These are phyloP conservation scores for Lagria hirta DNA, from an alignment of 2,888 invertebrate species.

Conservation along the genomic window DNA sequence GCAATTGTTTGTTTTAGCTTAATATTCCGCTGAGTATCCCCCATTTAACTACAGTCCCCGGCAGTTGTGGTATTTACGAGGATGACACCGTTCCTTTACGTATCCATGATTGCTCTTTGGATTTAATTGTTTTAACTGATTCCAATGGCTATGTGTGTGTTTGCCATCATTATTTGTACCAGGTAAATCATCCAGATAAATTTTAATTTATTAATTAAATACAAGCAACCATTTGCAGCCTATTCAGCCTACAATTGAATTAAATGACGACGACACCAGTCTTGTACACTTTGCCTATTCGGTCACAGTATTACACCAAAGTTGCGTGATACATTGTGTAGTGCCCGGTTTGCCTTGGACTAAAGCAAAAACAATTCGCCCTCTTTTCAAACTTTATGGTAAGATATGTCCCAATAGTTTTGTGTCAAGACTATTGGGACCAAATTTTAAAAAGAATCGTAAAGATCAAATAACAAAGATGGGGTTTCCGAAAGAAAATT, in stretches of 20 bases:
- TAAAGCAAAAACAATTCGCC: slow-evolving; percentile 72
- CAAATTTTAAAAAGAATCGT: too few species aligned
- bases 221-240: slow-evolving; percentile 55
- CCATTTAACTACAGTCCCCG: slow-evolving; percentile 60
- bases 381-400: slow-evolving; percentile 74
- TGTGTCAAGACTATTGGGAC: too few species aligned
- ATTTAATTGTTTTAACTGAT: slow-evolving; percentile 76
- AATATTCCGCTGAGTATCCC: slow-evolving; percentile 84
- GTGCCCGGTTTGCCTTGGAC: slow-evolving; percentile 80
- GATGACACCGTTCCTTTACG: slow-evolving; percentile 79
- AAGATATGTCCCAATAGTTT: slow-evolving; percentile 11
- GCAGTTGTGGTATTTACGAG: slow-evolving; percentile 71
- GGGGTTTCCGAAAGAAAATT: too few species aligned
- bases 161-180: slow-evolving; percentile 83
- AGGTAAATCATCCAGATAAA: slow-evolving; percentile 46
- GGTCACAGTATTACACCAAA: slow-evolving; percentile 79
- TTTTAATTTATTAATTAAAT: slow-evolving; percentile 11
- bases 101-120: slow-evolving; percentile 79
- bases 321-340: slow-evolving; percentile 79
- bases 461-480: too few species aligned
- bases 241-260: slow-evolving; percentile 56
- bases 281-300: slow-evolving; percentile 85
- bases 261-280: slow-evolving; percentile 58
- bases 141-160: slow-evolving; percentile 72
- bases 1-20: slow-evolving; percentile 58